Percentiles rank a stretch among this genome's conserved stretches.
Evolutionary conservation across 2,797 vertebrate species (phyloP).

Genomic region (Hemibagrus guttatus): DNA sequence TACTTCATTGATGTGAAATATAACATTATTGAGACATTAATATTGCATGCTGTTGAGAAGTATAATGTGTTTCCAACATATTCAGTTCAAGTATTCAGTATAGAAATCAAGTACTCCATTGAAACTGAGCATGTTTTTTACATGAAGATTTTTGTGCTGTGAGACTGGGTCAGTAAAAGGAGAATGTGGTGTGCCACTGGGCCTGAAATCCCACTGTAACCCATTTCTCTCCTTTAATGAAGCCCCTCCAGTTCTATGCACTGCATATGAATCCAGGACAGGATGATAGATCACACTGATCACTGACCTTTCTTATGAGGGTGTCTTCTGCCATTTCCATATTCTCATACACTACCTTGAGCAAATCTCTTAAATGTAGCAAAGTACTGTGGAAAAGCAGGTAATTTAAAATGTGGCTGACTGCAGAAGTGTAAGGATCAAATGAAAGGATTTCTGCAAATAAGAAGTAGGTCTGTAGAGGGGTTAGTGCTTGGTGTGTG

Average conservation of each 20-base stretch:
- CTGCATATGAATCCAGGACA: constrained; percentile 55
- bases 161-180: constrained; percentile 22
- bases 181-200: constrained; percentile 31
- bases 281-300: constrained; percentile 54
- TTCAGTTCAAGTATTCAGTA: background rate
- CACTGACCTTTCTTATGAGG: constrained; percentile 54
- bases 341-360: constrained; percentile 47
- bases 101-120: background rate
- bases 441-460: constrained; percentile 43
- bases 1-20: background rate
- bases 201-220: constrained; percentile 49
- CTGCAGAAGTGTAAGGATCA: constrained; percentile 34
- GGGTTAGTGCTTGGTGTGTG: background rate
- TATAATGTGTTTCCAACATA: background rate
- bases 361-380: constrained; percentile 42
- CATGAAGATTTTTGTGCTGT: background rate
- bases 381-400: constrained; percentile 49
- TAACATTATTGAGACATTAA: background rate
- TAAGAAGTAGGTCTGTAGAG: constrained; percentile 23
- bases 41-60: background rate
- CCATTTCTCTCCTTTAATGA: constrained; percentile 52
- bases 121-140: background rate
- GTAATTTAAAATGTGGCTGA: constrained; percentile 44
- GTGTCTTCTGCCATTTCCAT: constrained; percentile 51
- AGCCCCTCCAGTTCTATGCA: constrained; percentile 39